A percentile compares a stretch with the other conserved stretches of the same genome.
These are phyloP conservation scores for Orchesella flavescens DNA, from an alignment of 2,888 invertebrate species.

Conservation along the genomic window DNA sequence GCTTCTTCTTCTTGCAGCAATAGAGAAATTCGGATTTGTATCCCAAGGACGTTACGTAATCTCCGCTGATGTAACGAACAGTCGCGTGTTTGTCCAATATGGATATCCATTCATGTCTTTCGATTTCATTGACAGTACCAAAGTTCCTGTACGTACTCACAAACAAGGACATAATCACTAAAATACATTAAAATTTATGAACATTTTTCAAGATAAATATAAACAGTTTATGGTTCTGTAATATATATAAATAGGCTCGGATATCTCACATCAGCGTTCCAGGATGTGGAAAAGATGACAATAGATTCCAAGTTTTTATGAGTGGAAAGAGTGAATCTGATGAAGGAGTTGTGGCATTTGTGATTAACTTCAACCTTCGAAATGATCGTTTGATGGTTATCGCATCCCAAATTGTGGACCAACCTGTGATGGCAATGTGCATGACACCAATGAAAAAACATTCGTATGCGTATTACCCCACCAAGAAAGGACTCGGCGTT, in stretches of 20 bases:
- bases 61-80: slow-evolving; percentile 60
- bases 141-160: slow-evolving; percentile 57
- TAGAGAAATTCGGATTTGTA: slow-evolving; percentile 65
- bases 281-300: slow-evolving; percentile 64
- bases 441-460: slow-evolving; percentile 60
- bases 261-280: slow-evolving; percentile 67
- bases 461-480: slow-evolving; percentile 66
- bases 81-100: slow-evolving; percentile 66
- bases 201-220: too few relatives aligned
- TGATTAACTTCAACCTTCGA: slow-evolving; percentile 67
- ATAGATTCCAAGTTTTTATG: slow-evolving; percentile 66
- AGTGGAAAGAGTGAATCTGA: slow-evolving; percentile 43
- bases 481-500: slow-evolving; percentile 64
- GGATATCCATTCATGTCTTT: slow-evolving; percentile 69
- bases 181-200: too few relatives aligned
- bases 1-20: too few relatives aligned
- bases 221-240: too few relatives aligned
- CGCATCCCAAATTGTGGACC: slow-evolving; percentile 67
- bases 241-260: slow-evolving; percentile 63
- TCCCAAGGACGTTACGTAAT: slow-evolving; percentile 67
- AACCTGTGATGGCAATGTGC: slow-evolving; percentile 66
- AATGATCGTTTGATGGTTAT: slow-evolving; percentile 66
- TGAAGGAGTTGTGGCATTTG: slow-evolving; percentile 51
- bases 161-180: too few relatives aligned
- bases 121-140: slow-evolving; percentile 64